phyloP scores from a whole-genome alignment of 2,797 vertebrate species.

The Macrochelys suwanniensis region DNA sequence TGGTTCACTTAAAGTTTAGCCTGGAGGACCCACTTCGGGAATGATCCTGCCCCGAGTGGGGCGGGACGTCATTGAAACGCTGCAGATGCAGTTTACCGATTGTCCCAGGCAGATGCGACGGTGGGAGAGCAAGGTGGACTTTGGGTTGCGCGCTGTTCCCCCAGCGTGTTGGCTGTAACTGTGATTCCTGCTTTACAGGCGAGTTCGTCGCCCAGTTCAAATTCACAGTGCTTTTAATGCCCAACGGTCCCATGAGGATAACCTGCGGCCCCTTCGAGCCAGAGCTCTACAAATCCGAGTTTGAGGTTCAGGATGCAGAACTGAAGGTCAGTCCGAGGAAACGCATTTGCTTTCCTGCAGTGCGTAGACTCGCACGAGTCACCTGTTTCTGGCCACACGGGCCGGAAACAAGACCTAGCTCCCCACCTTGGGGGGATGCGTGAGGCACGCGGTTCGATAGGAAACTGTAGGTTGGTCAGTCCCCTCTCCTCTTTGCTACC shows the following conservation, averaged over 20 bases:
- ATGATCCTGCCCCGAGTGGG: accelerated
- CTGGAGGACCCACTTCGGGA: neutral
- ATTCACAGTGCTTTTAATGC: conserved; percentile 97
- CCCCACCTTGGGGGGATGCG: accelerated
- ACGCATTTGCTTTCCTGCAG: neutral
- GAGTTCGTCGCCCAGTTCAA: conserved; percentile 98
- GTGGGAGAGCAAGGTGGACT: neutral
- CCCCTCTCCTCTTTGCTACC: neutral
- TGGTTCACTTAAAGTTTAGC: neutral
- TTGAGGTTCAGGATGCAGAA: conserved; percentile 93
- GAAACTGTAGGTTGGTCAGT: neutral
- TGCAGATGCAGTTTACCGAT: neutral
- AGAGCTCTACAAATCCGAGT: conserved; percentile 93
- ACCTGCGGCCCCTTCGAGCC: conserved; percentile 92
- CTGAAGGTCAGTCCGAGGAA: conserved; percentile 87
- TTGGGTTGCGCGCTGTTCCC: neutral
- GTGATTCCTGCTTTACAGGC: conserved; percentile 76
- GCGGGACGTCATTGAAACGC: accelerated
- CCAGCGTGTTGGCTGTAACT: accelerated
- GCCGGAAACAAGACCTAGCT: neutral
- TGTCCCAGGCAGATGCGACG: neutral
- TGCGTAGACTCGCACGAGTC: accelerated
- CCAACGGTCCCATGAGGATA: conserved; percentile 95
- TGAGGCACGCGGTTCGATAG: neutral
- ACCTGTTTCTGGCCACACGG: accelerated